Evolutionary conservation across 2,888 invertebrate genomes (phyloP).

Genomic region (Xestobium rufovillosum): DNA sequence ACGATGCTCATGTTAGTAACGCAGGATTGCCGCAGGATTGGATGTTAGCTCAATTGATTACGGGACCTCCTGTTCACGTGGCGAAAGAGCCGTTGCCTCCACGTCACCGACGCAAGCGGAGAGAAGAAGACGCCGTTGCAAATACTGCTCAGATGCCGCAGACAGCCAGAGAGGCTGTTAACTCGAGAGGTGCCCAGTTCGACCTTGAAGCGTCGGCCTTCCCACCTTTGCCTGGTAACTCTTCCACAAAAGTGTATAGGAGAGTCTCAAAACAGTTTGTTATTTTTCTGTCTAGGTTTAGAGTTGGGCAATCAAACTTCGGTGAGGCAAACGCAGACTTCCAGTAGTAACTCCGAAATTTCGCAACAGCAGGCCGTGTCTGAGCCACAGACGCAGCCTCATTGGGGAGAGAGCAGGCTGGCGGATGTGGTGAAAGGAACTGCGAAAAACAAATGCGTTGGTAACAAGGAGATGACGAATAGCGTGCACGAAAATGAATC

Average conservation of each 20-base stretch:
- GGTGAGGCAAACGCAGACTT: constrained; percentile 24
- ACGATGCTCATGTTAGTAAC: constrained; percentile 30
- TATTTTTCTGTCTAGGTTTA: constrained; percentile 21
- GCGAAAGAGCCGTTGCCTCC: constrained; percentile 41
- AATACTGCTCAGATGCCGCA: constrained; percentile 22
- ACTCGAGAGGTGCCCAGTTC: constrained; percentile 55
- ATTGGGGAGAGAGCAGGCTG: constrained; percentile 56
- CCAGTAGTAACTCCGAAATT: constrained; percentile 35
- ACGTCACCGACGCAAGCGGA: constrained; percentile 40
- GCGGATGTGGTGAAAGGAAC: constrained; percentile 75
- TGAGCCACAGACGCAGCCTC: constrained; percentile 30
- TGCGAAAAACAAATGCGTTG: constrained; percentile 52
- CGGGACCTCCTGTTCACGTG: constrained; percentile 17
- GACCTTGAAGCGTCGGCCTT: constrained; percentile 73
- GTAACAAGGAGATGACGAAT: constrained; percentile 28
- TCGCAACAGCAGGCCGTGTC: constrained; percentile 27
- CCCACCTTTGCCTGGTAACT: constrained; percentile 66
- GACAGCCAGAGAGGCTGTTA: constrained; percentile 21
- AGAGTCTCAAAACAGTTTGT: constrained; percentile 13
- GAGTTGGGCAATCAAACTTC: constrained; percentile 26
- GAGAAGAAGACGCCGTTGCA: constrained; percentile 13
- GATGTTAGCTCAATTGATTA: too few relatives aligned
- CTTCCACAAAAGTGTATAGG: too few relatives aligned
- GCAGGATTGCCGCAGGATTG: too few relatives aligned
- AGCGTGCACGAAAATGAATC: constrained; percentile 35